A percentile compares a stretch with the other conserved stretches of the same genome.
Evolutionary conservation across 2,797 vertebrate species (phyloP).

Genomic region (Anabas testudineus): DNA sequence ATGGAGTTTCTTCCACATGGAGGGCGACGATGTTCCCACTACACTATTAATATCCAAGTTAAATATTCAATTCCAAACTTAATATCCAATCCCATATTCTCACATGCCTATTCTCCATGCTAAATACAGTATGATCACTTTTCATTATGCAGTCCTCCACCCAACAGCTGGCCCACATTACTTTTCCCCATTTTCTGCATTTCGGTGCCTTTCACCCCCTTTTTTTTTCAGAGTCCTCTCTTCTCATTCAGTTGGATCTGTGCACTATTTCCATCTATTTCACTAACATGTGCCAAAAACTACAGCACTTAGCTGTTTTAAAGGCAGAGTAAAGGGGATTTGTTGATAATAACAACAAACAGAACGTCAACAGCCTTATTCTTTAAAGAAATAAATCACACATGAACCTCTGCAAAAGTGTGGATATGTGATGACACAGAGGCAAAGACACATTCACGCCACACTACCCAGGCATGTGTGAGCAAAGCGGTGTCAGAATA

Average conservation of each 20-base stretch:
- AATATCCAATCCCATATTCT: constrained; percentile 70
- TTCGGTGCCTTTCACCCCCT: constrained; percentile 37
- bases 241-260: constrained; percentile 37
- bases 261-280: background rate
- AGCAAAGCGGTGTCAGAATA: constrained; percentile 46
- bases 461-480: constrained; percentile 26
- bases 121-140: constrained; percentile 74
- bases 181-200: constrained; percentile 52
- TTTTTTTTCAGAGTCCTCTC: constrained; percentile 31
- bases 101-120: constrained; percentile 68
- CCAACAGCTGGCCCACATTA: constrained; percentile 70
- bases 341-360: background rate
- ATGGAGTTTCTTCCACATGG: too few relatives aligned
- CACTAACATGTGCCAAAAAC: background rate
- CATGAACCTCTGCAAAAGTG: constrained; percentile 31
- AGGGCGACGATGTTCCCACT: too few relatives aligned
- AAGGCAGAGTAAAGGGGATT: background rate
- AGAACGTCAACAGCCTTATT: background rate
- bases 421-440: constrained; percentile 28
- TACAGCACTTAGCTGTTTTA: background rate
- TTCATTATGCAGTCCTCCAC: constrained; percentile 67
- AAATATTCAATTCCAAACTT: too few relatives aligned
- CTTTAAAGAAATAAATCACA: constrained; percentile 34
- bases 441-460: constrained; percentile 33
- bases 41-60: too few relatives aligned